Conservation (phyloP, 2,113 vertebrate species). For the Pelusios castaneus region DNA sequence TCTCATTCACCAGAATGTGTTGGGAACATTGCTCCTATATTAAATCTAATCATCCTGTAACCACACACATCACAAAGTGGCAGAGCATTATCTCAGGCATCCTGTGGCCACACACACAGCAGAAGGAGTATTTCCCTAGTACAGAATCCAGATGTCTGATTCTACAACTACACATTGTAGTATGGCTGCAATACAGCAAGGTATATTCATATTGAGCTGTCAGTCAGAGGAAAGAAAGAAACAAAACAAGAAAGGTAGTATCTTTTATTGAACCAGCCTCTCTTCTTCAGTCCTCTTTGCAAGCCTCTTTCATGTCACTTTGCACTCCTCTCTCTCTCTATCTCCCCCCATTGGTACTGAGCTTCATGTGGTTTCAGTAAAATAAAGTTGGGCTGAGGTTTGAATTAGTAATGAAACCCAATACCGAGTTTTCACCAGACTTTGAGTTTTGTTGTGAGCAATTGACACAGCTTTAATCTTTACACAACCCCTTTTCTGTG, state of each 20-base stretch:
- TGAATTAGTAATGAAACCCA: not conserved
- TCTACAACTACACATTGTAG: not conserved
- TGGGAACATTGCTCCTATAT: not conserved
- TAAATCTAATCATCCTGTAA: not conserved
- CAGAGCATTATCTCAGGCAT: not conserved
- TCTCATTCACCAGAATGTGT: not conserved
- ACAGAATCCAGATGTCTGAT: not conserved
- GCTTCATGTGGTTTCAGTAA: not conserved
- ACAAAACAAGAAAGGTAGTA: not conserved
- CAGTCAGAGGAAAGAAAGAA: not conserved
- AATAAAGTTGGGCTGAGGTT: not conserved
- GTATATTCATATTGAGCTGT: not conserved
- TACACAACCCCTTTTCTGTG: slow-evolving; percentile 68
- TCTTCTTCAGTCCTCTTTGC: not conserved
- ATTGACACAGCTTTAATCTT: slow-evolving; percentile 60
- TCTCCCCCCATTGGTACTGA: not conserved
- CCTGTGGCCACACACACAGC: not conserved
- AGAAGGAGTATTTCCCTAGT: not conserved
- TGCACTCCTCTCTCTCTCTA: not conserved
- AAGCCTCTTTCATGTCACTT: not conserved
- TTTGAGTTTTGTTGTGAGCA: slow-evolving; percentile 46
- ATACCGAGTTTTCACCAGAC: slow-evolving; percentile 20
- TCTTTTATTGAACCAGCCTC: not conserved
- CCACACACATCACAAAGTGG: not conserved
- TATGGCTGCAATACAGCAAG: not conserved